Conservation (phyloP, 1,140 invertebrate species). For the Idris sp. region DNA sequence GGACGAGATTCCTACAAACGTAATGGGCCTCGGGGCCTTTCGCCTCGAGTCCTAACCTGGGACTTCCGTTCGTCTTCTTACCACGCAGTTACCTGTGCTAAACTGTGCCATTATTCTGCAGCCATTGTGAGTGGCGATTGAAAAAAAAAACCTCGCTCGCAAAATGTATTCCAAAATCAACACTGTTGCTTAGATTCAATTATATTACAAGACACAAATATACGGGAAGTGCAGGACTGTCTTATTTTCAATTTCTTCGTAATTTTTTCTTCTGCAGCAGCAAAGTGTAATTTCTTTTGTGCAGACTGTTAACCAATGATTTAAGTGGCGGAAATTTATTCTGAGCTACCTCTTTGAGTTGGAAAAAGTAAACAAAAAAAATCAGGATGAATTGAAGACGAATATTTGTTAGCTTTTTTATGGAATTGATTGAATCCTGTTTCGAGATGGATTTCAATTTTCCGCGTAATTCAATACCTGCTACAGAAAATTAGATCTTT, state of each 20-base stretch:
- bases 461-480: background rate
- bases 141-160: constrained; percentile 42
- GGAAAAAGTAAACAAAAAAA: constrained; percentile 36
- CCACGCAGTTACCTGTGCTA: constrained; percentile 60
- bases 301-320: constrained; percentile 12
- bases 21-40: constrained; percentile 64
- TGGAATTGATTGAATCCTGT: constrained; percentile 11
- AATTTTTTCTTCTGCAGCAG: background rate
- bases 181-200: constrained; percentile 14
- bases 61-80: constrained; percentile 69
- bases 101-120: constrained; percentile 63
- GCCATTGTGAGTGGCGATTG: constrained; percentile 42
- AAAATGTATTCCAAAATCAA: constrained; percentile 24
- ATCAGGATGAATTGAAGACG: background rate
- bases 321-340: constrained; percentile 16
- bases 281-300: constrained; percentile 17
- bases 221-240: background rate
- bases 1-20: constrained; percentile 32
- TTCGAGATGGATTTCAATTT: constrained; percentile 29
- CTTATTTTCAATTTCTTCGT: constrained; percentile 7
- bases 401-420: constrained; percentile 30
- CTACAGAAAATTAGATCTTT: constrained; percentile 23
- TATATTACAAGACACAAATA: constrained; percentile 16
- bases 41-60: constrained; percentile 56
- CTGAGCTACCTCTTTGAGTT: constrained; percentile 21